Percentiles rank a stretch among this genome's conserved stretches.
phyloP scores from a whole-genome alignment of 2,797 vertebrate species.

The Sebastes minor region DNA sequence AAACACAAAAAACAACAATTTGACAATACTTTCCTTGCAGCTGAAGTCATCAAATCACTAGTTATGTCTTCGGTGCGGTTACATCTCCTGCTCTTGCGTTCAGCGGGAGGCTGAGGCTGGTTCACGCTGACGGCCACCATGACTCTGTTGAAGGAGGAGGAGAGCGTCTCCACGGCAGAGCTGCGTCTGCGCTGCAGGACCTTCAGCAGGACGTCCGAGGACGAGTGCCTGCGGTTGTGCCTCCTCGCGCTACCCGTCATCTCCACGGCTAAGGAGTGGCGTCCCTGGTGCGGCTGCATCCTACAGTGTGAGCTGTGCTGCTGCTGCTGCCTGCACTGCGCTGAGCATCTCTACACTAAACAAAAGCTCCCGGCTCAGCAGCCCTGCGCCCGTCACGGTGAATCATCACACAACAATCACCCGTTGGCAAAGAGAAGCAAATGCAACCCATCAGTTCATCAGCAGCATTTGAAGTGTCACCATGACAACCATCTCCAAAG shows the following conservation, averaged over 20 bases:
- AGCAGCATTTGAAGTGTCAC: constrained; percentile 85
- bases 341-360: not conserved
- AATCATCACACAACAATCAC: constrained; percentile 64
- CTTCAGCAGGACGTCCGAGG: constrained; percentile 79
- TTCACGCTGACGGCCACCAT: constrained; percentile 84
- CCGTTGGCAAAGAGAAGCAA: constrained; percentile 52
- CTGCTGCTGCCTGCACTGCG: constrained; percentile 18
- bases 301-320: not conserved
- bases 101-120: constrained; percentile 63
- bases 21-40: not conserved
- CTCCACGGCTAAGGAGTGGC: constrained; percentile 70
- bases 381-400: constrained; percentile 32
- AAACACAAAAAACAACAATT: not conserved
- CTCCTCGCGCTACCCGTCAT: constrained; percentile 75
- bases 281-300: constrained; percentile 68
- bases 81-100: constrained; percentile 79
- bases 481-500: constrained; percentile 84
- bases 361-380: constrained; percentile 6
- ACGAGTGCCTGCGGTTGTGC: constrained; percentile 80
- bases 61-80: constrained; percentile 61
- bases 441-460: constrained; percentile 76
- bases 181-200: constrained; percentile 78
- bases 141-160: constrained; percentile 84
- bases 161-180: constrained; percentile 84
- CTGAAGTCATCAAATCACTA: not conserved